Base-by-base conservation (phyloP, 2,888 invertebrate species). In the Belgica antarctica region DNA sequence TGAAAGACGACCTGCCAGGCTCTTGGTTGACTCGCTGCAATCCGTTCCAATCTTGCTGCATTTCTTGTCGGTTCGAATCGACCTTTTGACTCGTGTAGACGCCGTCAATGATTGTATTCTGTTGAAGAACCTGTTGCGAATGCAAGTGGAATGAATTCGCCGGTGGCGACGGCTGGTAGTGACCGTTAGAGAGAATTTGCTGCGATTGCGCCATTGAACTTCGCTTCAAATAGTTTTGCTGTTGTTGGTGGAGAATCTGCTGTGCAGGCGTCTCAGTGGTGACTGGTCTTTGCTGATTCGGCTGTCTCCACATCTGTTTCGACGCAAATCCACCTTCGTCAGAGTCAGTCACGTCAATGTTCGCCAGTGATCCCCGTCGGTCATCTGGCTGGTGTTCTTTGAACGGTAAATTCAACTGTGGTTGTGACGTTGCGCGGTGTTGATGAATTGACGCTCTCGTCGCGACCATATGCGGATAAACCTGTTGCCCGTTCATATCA, bases 361-460 rank as follows among this genome's bases (percentile, higher is more conserved):
- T 87, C 0, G 85, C 84, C 71, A 86, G 83, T 0, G 86, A 86
- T 71, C 85, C 85, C 74, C 86, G 78, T 74, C 86, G 73, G 24
- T 75, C 73, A 12, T 75, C 75, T 12, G 73, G 71, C n/a, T 68
- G 68, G 57, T 68, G 68, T 31, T 73, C 73, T 7, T 74, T 73
- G 70, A 72, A 73, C 24, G 72, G 70, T 24, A 74, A 70, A 71
- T 74, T 74, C 8, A 88, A 79, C 74, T 88, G 88, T 1, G 88
- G 88, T 74, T 88, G 88, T 0, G 88, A 88, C 0, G 86, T 81
- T 0, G 87, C 85, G 57, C 86, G 78, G 74, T 86, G 79, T 61
- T 70, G 70, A 46, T 70, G 70, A 46, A 70, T 70, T 1, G 70
- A 70, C 10, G 47, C 70, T 25, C 70, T 24, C 19, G 70, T 70